These are phyloP conservation scores for Amphipyra berbera DNA, from an alignment of 2,888 invertebrate genomes.

Conservation along the genomic window DNA sequence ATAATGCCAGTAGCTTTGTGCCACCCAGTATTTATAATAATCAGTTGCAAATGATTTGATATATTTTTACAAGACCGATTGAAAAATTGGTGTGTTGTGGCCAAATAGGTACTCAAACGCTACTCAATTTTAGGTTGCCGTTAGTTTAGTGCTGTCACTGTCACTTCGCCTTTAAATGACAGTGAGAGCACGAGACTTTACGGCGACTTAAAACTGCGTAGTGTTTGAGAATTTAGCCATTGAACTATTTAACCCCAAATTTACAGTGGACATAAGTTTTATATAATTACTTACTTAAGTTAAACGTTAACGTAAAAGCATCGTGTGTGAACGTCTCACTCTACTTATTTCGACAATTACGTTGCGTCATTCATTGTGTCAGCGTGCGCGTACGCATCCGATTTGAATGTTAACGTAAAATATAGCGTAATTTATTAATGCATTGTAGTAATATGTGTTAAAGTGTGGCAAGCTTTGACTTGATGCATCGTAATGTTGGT, in stretches of 20 bases:
- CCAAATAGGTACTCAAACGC: no score
- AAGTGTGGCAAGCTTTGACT: constrained; percentile 42
- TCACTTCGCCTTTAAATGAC: no score
- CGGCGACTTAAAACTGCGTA: no score
- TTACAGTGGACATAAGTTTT: constrained; percentile 7
- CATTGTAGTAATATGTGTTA: constrained; percentile 37
- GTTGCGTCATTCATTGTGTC: constrained; percentile 63
- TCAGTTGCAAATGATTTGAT: no score
- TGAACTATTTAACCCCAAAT: neutral
- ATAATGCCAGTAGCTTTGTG: no score
- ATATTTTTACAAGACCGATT: neutral
- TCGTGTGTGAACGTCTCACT: constrained; percentile 81
- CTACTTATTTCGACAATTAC: constrained; percentile 76
- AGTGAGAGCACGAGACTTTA: no score
- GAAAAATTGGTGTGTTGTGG: no score
- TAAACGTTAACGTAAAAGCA: constrained; percentile 55
- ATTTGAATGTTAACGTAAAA: constrained; percentile 54
- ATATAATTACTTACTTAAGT: constrained; percentile 42
- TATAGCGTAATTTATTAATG: constrained; percentile 39
- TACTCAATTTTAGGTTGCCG: no score
- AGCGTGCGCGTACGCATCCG: constrained; percentile 59
- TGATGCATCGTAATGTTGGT: constrained; percentile 38
- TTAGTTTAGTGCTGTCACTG: no score
- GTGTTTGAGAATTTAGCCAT: no score
- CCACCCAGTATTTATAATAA: no score